Conservation (phyloP, 2,888 invertebrate genomes). For the Petrolisthes manimaculis region DNA sequence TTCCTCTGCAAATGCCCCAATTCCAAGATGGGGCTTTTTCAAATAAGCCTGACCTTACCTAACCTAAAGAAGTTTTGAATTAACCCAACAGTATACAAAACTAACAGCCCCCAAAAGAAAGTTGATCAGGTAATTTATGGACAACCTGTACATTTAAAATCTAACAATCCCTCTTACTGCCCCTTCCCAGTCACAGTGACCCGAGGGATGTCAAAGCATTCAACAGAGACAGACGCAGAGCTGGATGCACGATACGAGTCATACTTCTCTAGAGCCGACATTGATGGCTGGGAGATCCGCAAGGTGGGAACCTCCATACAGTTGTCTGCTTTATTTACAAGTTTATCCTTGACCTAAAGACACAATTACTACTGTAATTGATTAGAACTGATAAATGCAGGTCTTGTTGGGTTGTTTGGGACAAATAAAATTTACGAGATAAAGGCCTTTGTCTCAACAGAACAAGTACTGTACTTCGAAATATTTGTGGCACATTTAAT, state of each 20-base stretch:
- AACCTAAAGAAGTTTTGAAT: too few species aligned
- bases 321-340: background rate
- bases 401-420: background rate
- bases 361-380: background rate
- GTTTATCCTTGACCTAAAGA: background rate
- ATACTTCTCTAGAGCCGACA: conserved; percentile 85
- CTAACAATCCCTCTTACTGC: background rate
- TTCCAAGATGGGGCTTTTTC: too few species aligned
- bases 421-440: too few species aligned
- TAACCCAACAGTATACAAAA: too few species aligned
- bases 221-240: conserved; percentile 82
- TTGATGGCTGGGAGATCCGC: conserved; percentile 95
- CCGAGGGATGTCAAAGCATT: conserved; percentile 67
- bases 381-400: background rate
- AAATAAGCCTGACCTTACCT: too few species aligned
- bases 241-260: conserved; percentile 86
- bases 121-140: too few species aligned
- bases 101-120: too few species aligned
- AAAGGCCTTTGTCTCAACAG: too few species aligned
- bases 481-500: too few species aligned
- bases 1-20: too few species aligned
- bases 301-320: conserved; percentile 71
- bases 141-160: too few species aligned
- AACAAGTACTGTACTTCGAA: too few species aligned
- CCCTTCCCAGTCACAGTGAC: conserved; percentile 51